Base-by-base conservation (phyloP, 23 tunicate species). In the Halocynthia aurantium region DNA sequence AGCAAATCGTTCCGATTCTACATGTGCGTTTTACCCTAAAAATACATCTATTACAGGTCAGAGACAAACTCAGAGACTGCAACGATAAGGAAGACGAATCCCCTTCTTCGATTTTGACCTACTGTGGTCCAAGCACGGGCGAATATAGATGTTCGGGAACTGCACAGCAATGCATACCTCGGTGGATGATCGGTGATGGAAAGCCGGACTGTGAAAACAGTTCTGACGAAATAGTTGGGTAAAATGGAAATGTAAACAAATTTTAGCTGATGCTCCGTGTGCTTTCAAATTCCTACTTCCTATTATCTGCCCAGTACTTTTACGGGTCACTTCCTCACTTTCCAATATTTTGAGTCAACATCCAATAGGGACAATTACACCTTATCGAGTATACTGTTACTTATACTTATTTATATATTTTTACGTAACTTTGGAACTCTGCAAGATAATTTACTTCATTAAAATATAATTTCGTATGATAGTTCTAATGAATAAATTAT, bases 141-240 rank as follows among this genome's bases (percentile, higher is more conserved):
- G 90, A 85, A 70, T 85, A 56, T 54, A 77, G 58, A 65, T 85
- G 90, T 63, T 55, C 57, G 15, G 64, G 63, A 53, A 71, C 72
- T n/a, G 19, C 19, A 8, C 18, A 49, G 19, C 53, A 73, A 31
- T 85, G 90, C 55, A 80, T 85, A 17, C 80, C 80, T 0, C 78
- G 90, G 40, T 62, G 64, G 40, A 49, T 51, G 66, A 81, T 79
- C 9, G 81, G 81, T 6, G 81, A 83, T 57, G 80, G 71, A 55
- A 55, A 8, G 6, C 57, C 76, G 12, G 77, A 83, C 56, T 83
- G 87, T 60, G 55, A 53, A 6, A 19, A 20, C 58, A 50, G 51
- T 15, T 10, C 19, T 10, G 81, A 77, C 52, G 81, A 77, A 77
- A 51, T 63, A 8, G 2, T 52, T 44, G 81, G 81, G 81, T 77